Evolutionary conservation across 2,888 invertebrate genomes (phyloP).

Genomic region (Myopa tessellatipennis): DNA sequence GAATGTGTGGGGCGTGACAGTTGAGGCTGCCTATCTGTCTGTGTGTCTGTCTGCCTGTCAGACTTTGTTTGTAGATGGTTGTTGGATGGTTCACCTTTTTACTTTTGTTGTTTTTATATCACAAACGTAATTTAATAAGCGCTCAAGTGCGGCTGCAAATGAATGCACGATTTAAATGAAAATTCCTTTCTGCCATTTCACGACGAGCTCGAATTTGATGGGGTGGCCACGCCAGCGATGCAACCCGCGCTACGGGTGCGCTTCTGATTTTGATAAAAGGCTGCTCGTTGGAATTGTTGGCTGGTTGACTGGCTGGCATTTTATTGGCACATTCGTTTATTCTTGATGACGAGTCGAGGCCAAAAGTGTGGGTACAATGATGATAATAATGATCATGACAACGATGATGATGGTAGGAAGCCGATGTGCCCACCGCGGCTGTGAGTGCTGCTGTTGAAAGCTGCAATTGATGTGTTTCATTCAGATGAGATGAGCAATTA

Average conservation of each 20-base stretch:
- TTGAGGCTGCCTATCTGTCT: background rate
- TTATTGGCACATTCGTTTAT: background rate
- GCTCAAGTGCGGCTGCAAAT: slow-evolving; percentile 24
- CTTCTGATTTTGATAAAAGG: slow-evolving; percentile 13
- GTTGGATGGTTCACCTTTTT: background rate
- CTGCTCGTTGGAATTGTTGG: background rate
- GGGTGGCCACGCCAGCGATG: background rate
- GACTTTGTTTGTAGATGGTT: background rate
- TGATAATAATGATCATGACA: background rate
- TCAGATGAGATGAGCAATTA: background rate
- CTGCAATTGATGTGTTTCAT: background rate
- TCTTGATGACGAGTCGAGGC: background rate
- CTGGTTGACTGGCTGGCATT: slow-evolving; percentile 1
- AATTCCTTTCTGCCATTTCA: slow-evolving; percentile 30
- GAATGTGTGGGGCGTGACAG: background rate
- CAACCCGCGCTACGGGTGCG: background rate
- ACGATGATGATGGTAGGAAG: background rate
- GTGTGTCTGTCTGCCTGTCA: background rate
- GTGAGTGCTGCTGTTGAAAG: background rate
- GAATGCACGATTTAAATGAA: slow-evolving; percentile 28
- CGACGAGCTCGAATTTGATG: slow-evolving; percentile 1
- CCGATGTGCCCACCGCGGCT: background rate
- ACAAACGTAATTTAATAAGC: slow-evolving; percentile 17
- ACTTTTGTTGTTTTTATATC: background rate
- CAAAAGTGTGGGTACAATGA: background rate